Evolutionary conservation across 2,888 invertebrate species (phyloP), one percentile per base, ranked within the genome.

Genomic region (Ochropleura plecta): DNA sequence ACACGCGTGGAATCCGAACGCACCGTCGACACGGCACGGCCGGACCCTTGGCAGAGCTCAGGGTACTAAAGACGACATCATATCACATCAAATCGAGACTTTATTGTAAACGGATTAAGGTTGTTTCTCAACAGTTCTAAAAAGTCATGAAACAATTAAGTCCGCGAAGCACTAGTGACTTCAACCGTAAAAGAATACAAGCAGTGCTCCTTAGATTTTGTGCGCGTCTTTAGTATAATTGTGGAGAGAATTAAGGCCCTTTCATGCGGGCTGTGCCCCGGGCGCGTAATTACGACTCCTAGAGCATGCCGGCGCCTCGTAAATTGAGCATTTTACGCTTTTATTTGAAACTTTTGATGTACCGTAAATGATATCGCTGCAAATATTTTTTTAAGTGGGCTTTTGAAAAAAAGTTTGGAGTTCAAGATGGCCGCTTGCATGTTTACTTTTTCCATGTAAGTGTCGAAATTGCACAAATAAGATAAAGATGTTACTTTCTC

Each of bases 171-270:
- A 44, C 69, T 75, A 20, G n/a, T 55, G 5, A 74, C 44, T 81
- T 81, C 14, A 6, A 20, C 20, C 12, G 44, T 20, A 69, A 83
- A 88, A 86, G 83, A 87, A 76, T 81, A 83, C 72, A 83, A 79
- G 70, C 87, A 84, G 76, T 82, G 73, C 85, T 86, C 80, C 82
- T 86, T 85, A 86, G 86, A 86, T 88, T 86, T 87, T 85, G 79
- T 81, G 83, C 83, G 85, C 83, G 86, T 86, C 85, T 89, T 82
- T 77, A 79, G 84, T 86, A 88, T 90, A 91, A 90, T 90, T 91
- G 89, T 90, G 85, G 83, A 85, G 84, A 71, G 86, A 90, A 90
- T 91, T 88, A 91, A 89, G 88, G 86, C 76, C 85, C 83, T 87
- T 90, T 90, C 88, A 89, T 81, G 79, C 78, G 77, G 82, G 64